phyloP scores from a whole-genome alignment of 1,140 invertebrate genomes.

The Olivierus martensii region DNA sequence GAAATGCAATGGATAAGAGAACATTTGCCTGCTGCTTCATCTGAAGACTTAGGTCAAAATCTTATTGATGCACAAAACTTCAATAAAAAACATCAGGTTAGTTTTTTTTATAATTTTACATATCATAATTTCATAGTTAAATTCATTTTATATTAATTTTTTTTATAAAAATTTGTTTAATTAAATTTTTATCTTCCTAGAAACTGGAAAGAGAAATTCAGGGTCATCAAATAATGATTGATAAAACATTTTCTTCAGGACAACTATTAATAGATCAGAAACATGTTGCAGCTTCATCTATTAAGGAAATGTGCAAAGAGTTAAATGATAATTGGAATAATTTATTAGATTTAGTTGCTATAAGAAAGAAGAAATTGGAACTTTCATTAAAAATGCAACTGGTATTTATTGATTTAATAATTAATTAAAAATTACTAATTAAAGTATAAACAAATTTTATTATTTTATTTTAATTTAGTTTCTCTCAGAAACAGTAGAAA shows the following conservation, averaged over 20 bases:
- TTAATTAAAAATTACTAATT: background rate
- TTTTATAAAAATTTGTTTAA: background rate
- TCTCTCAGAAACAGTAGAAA: slow-evolving; percentile 62
- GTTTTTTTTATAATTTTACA: background rate
- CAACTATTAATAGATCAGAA: slow-evolving; percentile 49
- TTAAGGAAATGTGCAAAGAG: slow-evolving; percentile 16
- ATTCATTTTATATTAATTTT: no score
- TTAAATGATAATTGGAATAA: slow-evolving; percentile 31
- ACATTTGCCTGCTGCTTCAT: slow-evolving; percentile 61
- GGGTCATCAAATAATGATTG: slow-evolving; percentile 66
- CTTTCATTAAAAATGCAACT: slow-evolving; percentile 75
- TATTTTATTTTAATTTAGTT: slow-evolving; percentile 42
- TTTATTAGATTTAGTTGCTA: slow-evolving; percentile 48
- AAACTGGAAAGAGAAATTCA: slow-evolving; percentile 74
- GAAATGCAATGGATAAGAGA: slow-evolving; percentile 95
- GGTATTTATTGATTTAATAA: slow-evolving; percentile 20
- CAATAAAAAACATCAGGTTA: slow-evolving; percentile 72
- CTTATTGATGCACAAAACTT: slow-evolving; percentile 82
- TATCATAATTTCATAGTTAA: background rate
- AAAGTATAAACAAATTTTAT: background rate
- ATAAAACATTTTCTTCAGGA: slow-evolving; percentile 59
- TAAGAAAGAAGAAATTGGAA: slow-evolving; percentile 61
- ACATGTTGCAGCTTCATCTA: slow-evolving; percentile 49
- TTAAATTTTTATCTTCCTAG: slow-evolving; percentile 22
- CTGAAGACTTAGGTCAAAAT: slow-evolving; percentile 39